Evolutionary conservation across 2,888 invertebrate species (phyloP).

Genomic region (Nemoura dubitans): DNA sequence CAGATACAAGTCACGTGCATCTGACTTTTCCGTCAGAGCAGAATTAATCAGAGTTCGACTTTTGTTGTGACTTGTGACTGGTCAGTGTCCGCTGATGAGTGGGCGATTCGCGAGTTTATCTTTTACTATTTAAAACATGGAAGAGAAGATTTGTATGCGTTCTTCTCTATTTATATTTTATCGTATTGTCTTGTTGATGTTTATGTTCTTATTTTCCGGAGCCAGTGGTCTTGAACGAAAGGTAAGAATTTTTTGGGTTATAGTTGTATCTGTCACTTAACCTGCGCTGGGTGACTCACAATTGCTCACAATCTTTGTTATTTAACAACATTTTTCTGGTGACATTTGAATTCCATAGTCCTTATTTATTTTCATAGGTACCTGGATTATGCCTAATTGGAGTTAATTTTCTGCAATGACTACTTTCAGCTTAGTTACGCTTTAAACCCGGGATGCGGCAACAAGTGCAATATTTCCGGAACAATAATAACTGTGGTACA

Average conservation of each 20-base stretch:
- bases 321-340: no score
- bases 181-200: not conserved
- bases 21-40: not conserved
- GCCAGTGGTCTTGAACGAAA: not conserved
- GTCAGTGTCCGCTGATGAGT: not conserved
- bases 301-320: no score
- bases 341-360: no score
- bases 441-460: conserved; percentile 22
- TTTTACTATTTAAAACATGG: not conserved
- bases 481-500: conserved; percentile 62
- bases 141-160: not conserved
- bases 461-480: conserved; percentile 17
- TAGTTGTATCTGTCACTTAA: not conserved
- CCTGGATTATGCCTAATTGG: no score
- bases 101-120: not conserved
- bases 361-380: no score
- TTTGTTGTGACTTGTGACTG: not conserved
- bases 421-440: conserved; percentile 13
- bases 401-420: not conserved
- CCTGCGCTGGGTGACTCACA: no score
- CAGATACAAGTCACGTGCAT: not conserved
- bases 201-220: not conserved
- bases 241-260: not conserved
- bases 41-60: not conserved
- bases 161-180: not conserved